phyloP scores from a whole-genome alignment of 2,113 vertebrate genomes.

The Myiopsitta monachus region DNA sequence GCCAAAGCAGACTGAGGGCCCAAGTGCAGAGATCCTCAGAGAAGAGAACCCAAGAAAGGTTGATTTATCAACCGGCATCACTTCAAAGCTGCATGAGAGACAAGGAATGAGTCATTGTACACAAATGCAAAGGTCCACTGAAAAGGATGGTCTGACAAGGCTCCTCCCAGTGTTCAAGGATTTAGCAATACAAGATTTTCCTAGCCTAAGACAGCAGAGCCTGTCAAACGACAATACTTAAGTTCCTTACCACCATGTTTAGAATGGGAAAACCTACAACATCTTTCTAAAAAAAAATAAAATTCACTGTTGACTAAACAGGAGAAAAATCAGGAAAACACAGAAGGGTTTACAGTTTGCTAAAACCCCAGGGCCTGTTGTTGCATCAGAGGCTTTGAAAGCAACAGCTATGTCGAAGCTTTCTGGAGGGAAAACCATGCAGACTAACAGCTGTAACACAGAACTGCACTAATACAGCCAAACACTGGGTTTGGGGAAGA shows the following conservation, averaged over 20 bases:
- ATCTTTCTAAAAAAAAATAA: neutral
- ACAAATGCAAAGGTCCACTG: neutral
- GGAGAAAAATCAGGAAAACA: neutral
- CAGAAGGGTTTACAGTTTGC: neutral
- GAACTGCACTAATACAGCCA: neutral
- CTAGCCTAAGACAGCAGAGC: neutral
- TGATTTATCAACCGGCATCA: neutral
- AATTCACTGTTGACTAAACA: neutral
- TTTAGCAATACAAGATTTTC: neutral
- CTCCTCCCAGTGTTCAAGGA: neutral
- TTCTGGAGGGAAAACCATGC: neutral
- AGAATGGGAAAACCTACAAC: neutral
- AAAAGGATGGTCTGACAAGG: accelerated
- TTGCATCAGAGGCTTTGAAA: neutral
- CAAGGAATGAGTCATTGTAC: accelerated
- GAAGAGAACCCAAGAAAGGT: neutral
- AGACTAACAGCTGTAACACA: neutral
- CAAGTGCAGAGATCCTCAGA: neutral
- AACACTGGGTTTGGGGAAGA: neutral
- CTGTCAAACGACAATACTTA: neutral
- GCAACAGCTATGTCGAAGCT: neutral
- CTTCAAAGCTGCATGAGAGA: neutral
- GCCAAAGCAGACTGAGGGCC: neutral
- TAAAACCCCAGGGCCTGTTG: neutral
- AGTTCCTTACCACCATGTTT: neutral